A percentile compares a stretch with the other conserved stretches of the same genome.
phyloP scores from a whole-genome alignment of 2,888 invertebrate species.

The Leptinotarsa haldemani region DNA sequence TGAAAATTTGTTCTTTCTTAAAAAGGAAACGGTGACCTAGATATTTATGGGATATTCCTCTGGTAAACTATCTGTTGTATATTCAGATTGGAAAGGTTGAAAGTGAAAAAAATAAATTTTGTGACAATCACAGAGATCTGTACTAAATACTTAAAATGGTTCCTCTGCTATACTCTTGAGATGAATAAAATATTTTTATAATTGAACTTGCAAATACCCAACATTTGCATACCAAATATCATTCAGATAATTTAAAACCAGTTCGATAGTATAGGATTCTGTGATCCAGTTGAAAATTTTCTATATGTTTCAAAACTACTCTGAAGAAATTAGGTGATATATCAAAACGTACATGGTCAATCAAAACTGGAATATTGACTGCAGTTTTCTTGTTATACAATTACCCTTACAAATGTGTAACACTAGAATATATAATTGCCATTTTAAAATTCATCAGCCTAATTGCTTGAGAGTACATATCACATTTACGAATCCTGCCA shows the following conservation, averaged over 20 bases:
- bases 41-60: conserved; percentile 7
- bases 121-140: conserved; percentile 16
- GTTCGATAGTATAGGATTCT: too few relatives aligned
- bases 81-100: background rate
- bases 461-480: background rate
- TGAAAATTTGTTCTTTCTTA: background rate
- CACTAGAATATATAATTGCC: background rate
- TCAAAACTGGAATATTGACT: too few relatives aligned
- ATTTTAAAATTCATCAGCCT: background rate
- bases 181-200: background rate
- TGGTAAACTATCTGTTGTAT: conserved; percentile 5
- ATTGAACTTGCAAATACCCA: too few relatives aligned
- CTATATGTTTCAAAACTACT: too few relatives aligned
- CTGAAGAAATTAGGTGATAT: too few relatives aligned
- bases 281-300: too few relatives aligned
- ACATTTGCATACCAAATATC: too few relatives aligned
- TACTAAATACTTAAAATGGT: background rate
- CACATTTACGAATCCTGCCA: background rate
- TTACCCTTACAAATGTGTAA: background rate
- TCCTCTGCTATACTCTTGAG: background rate
- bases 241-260: too few relatives aligned
- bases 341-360: too few relatives aligned
- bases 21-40: background rate
- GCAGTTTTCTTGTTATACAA: too few relatives aligned
- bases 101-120: conserved; percentile 4